These are phyloP conservation scores for Nyctereutes procyonoides DNA, from an alignment of 2,113 vertebrate genomes.

Conservation along the genomic window DNA sequence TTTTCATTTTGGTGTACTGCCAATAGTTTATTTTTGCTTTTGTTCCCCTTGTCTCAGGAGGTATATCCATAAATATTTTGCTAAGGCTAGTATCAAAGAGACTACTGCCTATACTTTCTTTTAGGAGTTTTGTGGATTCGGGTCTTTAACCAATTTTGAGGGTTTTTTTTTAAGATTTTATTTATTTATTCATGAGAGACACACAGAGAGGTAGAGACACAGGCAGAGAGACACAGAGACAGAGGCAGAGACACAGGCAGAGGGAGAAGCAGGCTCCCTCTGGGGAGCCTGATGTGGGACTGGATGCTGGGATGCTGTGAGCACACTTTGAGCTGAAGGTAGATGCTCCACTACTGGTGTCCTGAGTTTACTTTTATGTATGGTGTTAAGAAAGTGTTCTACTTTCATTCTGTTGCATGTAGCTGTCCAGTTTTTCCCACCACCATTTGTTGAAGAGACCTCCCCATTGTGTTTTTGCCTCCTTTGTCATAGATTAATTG, in stretches of 20 bases:
- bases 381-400: not conserved
- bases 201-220: no score
- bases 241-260: no score
- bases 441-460: not conserved
- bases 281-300: no score
- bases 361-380: not conserved
- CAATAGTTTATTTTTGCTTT: not conserved
- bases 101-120: not conserved
- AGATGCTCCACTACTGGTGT: no score
- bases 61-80: not conserved
- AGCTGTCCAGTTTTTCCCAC: not conserved
- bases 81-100: not conserved
- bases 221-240: no score
- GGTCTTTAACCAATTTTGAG: not conserved
- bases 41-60: not conserved
- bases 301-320: no score
- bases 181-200: no score
- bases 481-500: not conserved
- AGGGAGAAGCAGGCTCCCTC: no score
- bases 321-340: no score
- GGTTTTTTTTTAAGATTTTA: no score
- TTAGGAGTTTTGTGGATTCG: not conserved
- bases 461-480: not conserved
- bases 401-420: not conserved
- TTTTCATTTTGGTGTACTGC: not conserved